Conservation (phyloP, 2,113 vertebrate species). For the Connochaetes taurinus region DNA sequence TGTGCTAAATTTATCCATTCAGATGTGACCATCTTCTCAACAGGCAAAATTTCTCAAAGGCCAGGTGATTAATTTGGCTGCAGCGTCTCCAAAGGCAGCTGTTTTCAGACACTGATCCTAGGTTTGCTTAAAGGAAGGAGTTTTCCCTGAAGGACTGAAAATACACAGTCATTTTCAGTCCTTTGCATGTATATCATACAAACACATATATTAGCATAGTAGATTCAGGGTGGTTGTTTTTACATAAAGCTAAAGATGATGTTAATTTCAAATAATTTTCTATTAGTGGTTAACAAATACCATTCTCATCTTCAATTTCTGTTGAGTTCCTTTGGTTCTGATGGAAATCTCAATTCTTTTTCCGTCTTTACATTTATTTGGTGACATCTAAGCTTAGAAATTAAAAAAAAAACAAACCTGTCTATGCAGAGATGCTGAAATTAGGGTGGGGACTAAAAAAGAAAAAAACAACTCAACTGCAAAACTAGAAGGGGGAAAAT, state of each 20-base stretch:
- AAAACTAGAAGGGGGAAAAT: not conserved
- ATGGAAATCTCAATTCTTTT: not conserved
- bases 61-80: not conserved
- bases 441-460: not conserved
- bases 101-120: not conserved
- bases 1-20: not conserved
- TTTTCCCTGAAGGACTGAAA: constrained; percentile 3
- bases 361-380: not conserved
- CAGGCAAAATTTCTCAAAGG: not conserved
- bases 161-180: not conserved
- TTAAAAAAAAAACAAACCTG: not conserved
- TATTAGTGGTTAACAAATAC: not conserved
- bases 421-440: not conserved
- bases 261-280: constrained; percentile 22
- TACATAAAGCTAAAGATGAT: not conserved
- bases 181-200: not conserved
- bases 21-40: not conserved
- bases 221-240: not conserved
- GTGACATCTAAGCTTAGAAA: not conserved
- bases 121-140: not conserved
- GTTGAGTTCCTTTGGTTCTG: not conserved
- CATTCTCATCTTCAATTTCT: not conserved
- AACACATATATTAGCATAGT: not conserved
- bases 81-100: not conserved
- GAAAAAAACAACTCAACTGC: not conserved